A percentile compares a stretch with the other conserved stretches of the same genome.
Conservation (phyloP, 1,140 invertebrate species). For the Diorhabda sublineata region DNA sequence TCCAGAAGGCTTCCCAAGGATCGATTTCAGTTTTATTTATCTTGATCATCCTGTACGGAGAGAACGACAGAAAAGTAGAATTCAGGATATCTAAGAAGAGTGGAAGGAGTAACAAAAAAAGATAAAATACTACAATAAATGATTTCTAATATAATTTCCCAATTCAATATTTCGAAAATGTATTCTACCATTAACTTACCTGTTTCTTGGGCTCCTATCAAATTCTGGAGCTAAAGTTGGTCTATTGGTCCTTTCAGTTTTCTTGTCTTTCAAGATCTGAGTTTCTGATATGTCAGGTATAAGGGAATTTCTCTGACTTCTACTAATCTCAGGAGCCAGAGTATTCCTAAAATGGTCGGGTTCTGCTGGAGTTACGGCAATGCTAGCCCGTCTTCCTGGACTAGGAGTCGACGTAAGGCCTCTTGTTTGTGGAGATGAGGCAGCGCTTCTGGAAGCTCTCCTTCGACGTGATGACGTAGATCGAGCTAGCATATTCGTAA, state of each 20-base stretch:
- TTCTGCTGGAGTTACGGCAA: slow-evolving; percentile 49
- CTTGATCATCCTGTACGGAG: too few relatives aligned
- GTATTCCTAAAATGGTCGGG: slow-evolving; percentile 44
- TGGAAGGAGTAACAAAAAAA: too few relatives aligned
- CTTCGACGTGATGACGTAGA: slow-evolving; percentile 63
- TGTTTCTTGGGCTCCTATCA: slow-evolving; percentile 58
- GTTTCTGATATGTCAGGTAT: slow-evolving; percentile 51
- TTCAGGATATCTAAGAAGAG: too few relatives aligned
- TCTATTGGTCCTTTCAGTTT: slow-evolving; percentile 13
- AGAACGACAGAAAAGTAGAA: too few relatives aligned
- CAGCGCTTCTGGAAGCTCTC: slow-evolving; percentile 60
- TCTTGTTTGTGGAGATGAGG: slow-evolving; percentile 57
- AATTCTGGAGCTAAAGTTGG: slow-evolving; percentile 49
- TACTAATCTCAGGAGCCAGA: slow-evolving; percentile 54
- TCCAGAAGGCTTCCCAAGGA: too few relatives aligned
- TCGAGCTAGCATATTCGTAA: slow-evolving; percentile 56
- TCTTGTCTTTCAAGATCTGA: slow-evolving; percentile 10
- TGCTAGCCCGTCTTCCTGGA: slow-evolving; percentile 46
- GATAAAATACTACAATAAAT: too few relatives aligned
- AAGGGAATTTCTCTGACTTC: slow-evolving; percentile 60
- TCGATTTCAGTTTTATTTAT: too few relatives aligned
- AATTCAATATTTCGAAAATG: too few relatives aligned
- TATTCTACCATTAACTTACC: slow-evolving; percentile 22
- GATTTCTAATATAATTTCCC: too few relatives aligned
- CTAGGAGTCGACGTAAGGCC: slow-evolving; percentile 48